A percentile compares a stretch with the other conserved stretches of the same genome.
phyloP scores from a whole-genome alignment of 2,113 vertebrate species.

The Gila orcuttii region DNA sequence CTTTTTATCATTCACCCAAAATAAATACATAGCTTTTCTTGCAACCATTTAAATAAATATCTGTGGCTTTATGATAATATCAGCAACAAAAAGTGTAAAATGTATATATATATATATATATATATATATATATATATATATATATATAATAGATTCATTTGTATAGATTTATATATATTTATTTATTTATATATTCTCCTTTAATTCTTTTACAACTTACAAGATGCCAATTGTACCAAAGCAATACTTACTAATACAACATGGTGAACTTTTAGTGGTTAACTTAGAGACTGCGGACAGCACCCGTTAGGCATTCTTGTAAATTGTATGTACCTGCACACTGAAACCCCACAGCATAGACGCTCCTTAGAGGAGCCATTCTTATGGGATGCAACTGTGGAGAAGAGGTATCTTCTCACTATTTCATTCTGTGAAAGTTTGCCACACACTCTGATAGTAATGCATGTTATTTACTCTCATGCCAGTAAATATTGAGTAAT shows the following conservation, averaged over 20 bases:
- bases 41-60: constrained; percentile 76
- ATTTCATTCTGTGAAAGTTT: constrained; percentile 6
- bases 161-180: constrained; percentile 65
- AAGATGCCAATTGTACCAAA: constrained; percentile 78
- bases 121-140: constrained; percentile 66
- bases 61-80: constrained; percentile 66
- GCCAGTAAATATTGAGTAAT: neutral
- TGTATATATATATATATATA: constrained; percentile 69
- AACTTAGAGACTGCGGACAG: constrained; percentile 56
- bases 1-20: constrained; percentile 62
- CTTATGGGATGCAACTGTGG: constrained; percentile 42
- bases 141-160: constrained; percentile 72
- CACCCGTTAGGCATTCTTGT: constrained; percentile 52
- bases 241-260: constrained; percentile 69
- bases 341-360: constrained; percentile 45
- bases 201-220: constrained; percentile 76
- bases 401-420: constrained; percentile 40
- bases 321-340: constrained; percentile 61
- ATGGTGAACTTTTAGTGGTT: constrained; percentile 64
- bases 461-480: neutral
- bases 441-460: neutral
- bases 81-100: constrained; percentile 71
- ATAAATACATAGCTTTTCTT: constrained; percentile 72
- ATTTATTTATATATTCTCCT: constrained; percentile 73
- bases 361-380: constrained; percentile 42